A percentile compares a stretch with the other conserved stretches of the same genome.
phyloP scores from a whole-genome alignment of 2,888 invertebrate genomes.

The Cerceris rybyensis region DNA sequence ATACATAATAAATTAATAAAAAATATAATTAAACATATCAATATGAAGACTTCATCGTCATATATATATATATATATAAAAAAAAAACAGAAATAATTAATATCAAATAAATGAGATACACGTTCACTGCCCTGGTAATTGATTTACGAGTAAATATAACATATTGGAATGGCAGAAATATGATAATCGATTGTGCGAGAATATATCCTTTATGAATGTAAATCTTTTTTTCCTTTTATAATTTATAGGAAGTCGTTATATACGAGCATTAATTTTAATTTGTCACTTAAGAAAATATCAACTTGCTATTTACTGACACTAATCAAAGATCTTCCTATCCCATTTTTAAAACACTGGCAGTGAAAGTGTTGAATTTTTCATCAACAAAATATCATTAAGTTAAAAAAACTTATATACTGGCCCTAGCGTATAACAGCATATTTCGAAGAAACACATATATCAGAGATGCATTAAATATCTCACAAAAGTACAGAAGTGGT shows the following conservation, averaged over 20 bases:
- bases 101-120: conserved; percentile 28
- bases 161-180: conserved; percentile 26
- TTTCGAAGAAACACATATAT: conserved; percentile 51
- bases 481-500: conserved; percentile 48
- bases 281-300: conserved; percentile 17
- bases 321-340: conserved; percentile 25
- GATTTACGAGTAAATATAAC: conserved; percentile 13
- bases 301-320: conserved; percentile 24
- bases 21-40: conserved; percentile 29
- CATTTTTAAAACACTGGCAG: conserved; percentile 52
- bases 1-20: conserved; percentile 3
- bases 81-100: conserved; percentile 14
- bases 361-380: conserved; percentile 54
- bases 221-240: not conserved
- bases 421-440: conserved; percentile 40
- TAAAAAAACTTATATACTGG: conserved; percentile 36
- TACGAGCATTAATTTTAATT: conserved; percentile 30
- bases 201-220: conserved; percentile 11
- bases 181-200: conserved; percentile 46
- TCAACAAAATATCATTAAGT: conserved; percentile 43
- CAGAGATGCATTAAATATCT: conserved; percentile 47
- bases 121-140: conserved; percentile 59
- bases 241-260: not conserved
- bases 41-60: conserved; percentile 24
- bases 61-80: conserved; percentile 24